A percentile compares a stretch with the other conserved stretches of the same genome.
These are phyloP conservation scores for Miltochrista miniata DNA, from an alignment of 2,888 invertebrate genomes.

Conservation along the genomic window DNA sequence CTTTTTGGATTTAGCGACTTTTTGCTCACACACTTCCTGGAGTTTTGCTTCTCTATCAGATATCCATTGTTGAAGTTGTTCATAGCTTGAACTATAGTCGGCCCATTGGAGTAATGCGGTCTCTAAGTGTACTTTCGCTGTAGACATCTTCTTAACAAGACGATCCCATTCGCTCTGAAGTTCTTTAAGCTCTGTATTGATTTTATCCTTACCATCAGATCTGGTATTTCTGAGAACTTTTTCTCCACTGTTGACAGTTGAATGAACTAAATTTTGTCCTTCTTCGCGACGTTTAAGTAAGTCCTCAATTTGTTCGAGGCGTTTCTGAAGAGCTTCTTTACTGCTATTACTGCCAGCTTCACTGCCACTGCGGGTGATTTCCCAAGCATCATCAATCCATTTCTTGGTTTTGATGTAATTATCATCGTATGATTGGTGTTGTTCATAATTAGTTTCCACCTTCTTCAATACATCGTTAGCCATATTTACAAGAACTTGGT, in stretches of 20 bases:
- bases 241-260: constrained; percentile 94
- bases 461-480: constrained; percentile 95
- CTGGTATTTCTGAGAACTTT: constrained; percentile 94
- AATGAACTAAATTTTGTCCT: constrained; percentile 93
- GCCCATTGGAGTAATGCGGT: constrained; percentile 97
- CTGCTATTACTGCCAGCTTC: constrained; percentile 91
- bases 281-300: constrained; percentile 92
- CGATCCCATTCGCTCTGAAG: constrained; percentile 97
- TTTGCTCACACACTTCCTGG: constrained; percentile 94
- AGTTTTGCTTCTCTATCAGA: constrained; percentile 95
- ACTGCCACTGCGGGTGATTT: constrained; percentile 90
- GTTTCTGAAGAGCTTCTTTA: constrained; percentile 91
- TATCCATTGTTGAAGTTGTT: constrained; percentile 97
- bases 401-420: constrained; percentile 89
- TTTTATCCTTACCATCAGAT: constrained; percentile 94
- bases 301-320: constrained; percentile 91
- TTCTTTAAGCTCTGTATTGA: constrained; percentile 94
- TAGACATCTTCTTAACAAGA: constrained; percentile 94
- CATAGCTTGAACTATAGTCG: constrained; percentile 96
- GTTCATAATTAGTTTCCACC: constrained; percentile 93
- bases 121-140: constrained; percentile 95
- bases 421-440: constrained; percentile 91
- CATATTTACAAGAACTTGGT: constrained; percentile 94
- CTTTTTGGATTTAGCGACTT: constrained; percentile 90
- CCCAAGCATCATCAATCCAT: constrained; percentile 95